These are phyloP conservation scores for Toxostoma redivivum DNA, from an alignment of 2,113 vertebrate genomes.

Conservation along the genomic window DNA sequence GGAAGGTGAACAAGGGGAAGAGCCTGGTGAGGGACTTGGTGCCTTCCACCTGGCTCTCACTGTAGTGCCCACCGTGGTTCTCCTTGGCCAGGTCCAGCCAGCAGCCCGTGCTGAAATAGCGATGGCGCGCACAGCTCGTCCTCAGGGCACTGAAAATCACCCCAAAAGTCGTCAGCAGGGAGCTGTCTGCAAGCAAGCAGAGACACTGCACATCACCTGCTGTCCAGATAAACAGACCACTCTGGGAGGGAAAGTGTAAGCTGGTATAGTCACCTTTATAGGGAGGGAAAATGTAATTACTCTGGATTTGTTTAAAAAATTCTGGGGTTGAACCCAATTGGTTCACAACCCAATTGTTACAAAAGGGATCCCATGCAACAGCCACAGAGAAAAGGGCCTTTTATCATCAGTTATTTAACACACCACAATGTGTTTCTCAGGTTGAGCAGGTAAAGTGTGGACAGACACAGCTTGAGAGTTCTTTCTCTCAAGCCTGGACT, in stretches of 20 bases:
- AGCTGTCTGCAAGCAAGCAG: constrained; percentile 65
- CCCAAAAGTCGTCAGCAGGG: constrained; percentile 75
- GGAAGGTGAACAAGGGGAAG: constrained; percentile 85
- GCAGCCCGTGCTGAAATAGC: constrained; percentile 60
- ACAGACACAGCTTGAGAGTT: too few relatives aligned
- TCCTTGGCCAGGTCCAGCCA: constrained; percentile 87
- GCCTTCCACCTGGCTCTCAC: constrained; percentile 82
- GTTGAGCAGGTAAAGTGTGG: neutral
- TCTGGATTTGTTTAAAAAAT: neutral
- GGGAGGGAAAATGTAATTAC: neutral
- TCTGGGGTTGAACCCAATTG: neutral
- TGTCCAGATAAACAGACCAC: neutral
- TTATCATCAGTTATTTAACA: neutral
- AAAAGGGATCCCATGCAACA: neutral
- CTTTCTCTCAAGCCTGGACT: too few relatives aligned
- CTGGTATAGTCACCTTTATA: neutral
- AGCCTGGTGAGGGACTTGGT: constrained; percentile 79
- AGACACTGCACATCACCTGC: neutral
- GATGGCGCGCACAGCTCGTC: constrained; percentile 61
- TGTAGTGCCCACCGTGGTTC: constrained; percentile 80
- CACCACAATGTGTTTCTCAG: neutral
- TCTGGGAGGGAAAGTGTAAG: neutral
- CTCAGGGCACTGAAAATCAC: constrained; percentile 80
- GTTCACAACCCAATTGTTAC: neutral
- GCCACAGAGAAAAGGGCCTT: neutral